phyloP scores from a whole-genome alignment of 2,888 invertebrate species.

The Protodeltote pygarga region DNA sequence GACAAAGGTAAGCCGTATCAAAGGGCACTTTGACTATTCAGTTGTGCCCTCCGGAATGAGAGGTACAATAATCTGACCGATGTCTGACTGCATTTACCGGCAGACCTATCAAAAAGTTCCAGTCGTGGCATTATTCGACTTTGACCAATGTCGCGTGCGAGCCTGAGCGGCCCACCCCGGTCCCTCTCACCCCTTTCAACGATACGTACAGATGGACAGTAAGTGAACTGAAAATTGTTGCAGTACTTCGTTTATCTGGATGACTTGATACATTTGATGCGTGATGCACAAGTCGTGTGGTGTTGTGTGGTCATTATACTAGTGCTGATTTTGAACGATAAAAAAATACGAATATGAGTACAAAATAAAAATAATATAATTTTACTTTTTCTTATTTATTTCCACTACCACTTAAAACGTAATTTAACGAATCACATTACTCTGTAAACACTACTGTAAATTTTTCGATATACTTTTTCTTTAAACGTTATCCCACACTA shows the following conservation, averaged over 20 bases:
- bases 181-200: conserved; percentile 13
- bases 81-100: conserved; percentile 57
- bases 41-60: conserved; percentile 61
- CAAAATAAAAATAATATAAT: too few species aligned
- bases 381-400: too few species aligned
- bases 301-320: too few species aligned
- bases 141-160: conserved; percentile 72
- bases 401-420: too few species aligned
- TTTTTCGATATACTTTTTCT: too few species aligned
- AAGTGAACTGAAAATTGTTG: conserved; percentile 44
- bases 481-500: too few species aligned
- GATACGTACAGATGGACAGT: conserved; percentile 42
- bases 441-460: too few species aligned
- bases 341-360: background rate
- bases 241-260: conserved; percentile 32
- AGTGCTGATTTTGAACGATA: conserved; percentile 1
- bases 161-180: conserved; percentile 22
- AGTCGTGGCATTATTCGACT: conserved; percentile 59
- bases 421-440: too few species aligned
- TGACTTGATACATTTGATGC: conserved; percentile 31
- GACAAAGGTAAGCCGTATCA: conserved; percentile 56
- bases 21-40: conserved; percentile 73
- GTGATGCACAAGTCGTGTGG: conserved; percentile 15
- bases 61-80: conserved; percentile 60
- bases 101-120: conserved; percentile 71